Evolutionary conservation across 2,113 vertebrate species (phyloP).

Genomic region (Coracopsis vasa): DNA sequence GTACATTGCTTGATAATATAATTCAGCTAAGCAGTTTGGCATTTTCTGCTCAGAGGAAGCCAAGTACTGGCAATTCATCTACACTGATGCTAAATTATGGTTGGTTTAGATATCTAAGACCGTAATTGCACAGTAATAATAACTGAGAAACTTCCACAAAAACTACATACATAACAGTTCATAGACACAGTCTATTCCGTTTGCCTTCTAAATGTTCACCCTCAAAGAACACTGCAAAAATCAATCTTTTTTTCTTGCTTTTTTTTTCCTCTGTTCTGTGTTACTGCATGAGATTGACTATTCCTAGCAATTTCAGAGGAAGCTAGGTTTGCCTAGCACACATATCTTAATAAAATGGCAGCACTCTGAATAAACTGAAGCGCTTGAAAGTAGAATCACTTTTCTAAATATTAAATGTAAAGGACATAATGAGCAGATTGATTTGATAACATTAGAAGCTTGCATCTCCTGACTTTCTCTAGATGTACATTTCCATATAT

Average conservation of each 20-base stretch:
- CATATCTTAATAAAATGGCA: background rate
- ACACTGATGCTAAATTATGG: background rate
- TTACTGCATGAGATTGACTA: background rate
- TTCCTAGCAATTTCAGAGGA: background rate
- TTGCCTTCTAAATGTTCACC: background rate
- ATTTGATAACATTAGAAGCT: background rate
- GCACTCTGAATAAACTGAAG: background rate
- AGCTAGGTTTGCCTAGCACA: background rate
- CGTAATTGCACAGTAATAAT: constrained; percentile 34
- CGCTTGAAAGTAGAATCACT: background rate
- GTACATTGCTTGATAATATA: background rate
- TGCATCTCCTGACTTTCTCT: background rate
- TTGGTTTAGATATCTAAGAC: background rate
- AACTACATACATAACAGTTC: background rate
- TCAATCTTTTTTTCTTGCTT: background rate
- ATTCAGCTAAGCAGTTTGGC: background rate
- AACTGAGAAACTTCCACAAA: constrained; percentile 26
- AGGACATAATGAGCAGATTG: background rate
- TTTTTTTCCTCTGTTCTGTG: background rate
- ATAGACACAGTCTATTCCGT: background rate
- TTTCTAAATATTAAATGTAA: constrained; percentile 5
- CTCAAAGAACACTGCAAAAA: background rate
- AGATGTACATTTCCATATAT: background rate
- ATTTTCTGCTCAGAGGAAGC: background rate
- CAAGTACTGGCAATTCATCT: constrained; percentile 28